Evolutionary conservation across 2,797 vertebrate species (phyloP).

Genomic region (Sarcoramphus papa): DNA sequence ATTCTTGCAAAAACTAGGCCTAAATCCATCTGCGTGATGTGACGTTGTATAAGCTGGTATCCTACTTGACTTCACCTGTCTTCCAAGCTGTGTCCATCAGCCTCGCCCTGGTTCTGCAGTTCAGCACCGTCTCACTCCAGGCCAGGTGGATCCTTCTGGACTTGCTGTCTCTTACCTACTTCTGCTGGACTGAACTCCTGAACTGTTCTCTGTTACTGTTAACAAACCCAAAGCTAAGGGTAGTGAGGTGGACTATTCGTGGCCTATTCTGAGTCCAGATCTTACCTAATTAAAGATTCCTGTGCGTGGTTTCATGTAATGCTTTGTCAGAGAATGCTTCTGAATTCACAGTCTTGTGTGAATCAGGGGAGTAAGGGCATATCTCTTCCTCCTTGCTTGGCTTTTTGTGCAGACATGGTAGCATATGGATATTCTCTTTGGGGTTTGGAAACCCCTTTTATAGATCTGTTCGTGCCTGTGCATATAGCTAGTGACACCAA

Average conservation of each 20-base stretch:
- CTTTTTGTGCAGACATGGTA: background rate
- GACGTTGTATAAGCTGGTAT: background rate
- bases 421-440: background rate
- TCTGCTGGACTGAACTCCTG: background rate
- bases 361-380: fast-evolving
- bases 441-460: background rate
- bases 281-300: background rate
- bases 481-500: background rate
- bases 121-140: background rate
- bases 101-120: background rate
- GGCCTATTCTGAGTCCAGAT: background rate
- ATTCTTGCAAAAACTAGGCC: background rate
- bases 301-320: background rate
- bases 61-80: background rate
- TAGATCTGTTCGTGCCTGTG: background rate
- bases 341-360: background rate
- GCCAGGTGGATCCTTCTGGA: background rate
- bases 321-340: background rate
- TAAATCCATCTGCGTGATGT: background rate
- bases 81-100: background rate
- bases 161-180: background rate
- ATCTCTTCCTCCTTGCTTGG: background rate
- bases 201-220: background rate
- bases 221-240: background rate
- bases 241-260: fast-evolving